Evolutionary conservation across 2,797 vertebrate genomes (phyloP).

Genomic region (Aeoliscus strigatus): DNA sequence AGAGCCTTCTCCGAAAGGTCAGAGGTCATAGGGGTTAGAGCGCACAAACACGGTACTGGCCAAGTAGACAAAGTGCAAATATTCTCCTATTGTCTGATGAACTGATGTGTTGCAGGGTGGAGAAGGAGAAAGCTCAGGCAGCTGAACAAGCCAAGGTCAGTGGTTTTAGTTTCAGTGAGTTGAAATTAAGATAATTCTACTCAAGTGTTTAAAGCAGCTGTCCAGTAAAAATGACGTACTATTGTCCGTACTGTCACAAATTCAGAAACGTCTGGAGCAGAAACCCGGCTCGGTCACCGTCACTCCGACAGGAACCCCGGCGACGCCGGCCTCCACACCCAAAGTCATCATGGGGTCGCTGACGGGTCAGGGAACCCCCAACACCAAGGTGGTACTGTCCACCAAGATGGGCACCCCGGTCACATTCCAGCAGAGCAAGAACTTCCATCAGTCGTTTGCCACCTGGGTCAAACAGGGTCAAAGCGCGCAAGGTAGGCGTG

Average conservation of each 20-base stretch:
- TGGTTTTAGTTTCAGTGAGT: background rate
- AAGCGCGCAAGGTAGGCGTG: conserved; percentile 78
- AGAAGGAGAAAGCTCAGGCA: conserved; percentile 95
- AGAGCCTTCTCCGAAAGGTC: conserved; percentile 98
- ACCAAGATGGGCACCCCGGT: conserved; percentile 93
- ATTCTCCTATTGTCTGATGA: background rate
- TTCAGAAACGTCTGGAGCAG: conserved; percentile 93
- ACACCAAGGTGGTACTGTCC: conserved; percentile 89
- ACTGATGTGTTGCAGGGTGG: conserved; percentile 77
- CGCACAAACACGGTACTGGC: background rate
- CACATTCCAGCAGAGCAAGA: conserved; percentile 97
- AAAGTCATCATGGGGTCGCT: conserved; percentile 87
- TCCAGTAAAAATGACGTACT: too few species aligned
- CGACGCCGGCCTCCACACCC: conserved; percentile 75
- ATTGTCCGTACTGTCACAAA: too few species aligned
- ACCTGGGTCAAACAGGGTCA: conserved; percentile 99
- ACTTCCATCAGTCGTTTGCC: conserved; percentile 96
- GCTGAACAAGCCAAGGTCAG: conserved; percentile 94
- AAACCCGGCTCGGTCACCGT: conserved; percentile 75
- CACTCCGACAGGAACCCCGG: conserved; percentile 72
- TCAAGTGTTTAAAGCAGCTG: too few species aligned
- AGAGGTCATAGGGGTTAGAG: conserved; percentile 7
- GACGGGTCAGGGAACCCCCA: conserved; percentile 80
- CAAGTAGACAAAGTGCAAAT: background rate
- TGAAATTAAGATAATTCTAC: too few species aligned